Evolutionary conservation across 2,888 invertebrate species (phyloP).

Genomic region (Tanypteryx hageni): DNA sequence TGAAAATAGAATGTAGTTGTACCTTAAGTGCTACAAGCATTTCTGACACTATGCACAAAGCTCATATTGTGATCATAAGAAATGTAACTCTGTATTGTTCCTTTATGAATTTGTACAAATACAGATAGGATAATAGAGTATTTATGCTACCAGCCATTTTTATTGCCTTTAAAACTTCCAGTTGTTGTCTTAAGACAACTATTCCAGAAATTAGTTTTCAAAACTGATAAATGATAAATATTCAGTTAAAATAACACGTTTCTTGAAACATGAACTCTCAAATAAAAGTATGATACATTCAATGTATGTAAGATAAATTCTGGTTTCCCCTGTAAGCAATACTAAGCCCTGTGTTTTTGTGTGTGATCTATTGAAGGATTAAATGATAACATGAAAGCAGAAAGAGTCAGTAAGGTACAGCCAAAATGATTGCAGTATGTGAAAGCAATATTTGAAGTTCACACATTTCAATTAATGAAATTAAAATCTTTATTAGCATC

Average conservation of each 20-base stretch:
- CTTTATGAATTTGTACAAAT: slow-evolving; percentile 62
- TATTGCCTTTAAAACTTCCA: neutral
- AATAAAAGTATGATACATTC: neutral
- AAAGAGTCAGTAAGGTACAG: no score
- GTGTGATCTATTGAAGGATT: no score
- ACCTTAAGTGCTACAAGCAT: slow-evolving; percentile 63
- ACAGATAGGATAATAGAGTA: slow-evolving; percentile 56
- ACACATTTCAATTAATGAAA: neutral
- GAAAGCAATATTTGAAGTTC: neutral
- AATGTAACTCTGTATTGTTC: slow-evolving; percentile 64
- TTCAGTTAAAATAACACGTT: neutral
- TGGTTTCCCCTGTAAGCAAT: no score
- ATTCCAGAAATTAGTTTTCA: neutral
- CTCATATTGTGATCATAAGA: slow-evolving; percentile 64
- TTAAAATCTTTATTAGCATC: neutral
- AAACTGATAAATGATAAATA: neutral
- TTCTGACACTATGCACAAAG: slow-evolving; percentile 64
- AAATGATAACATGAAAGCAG: no score
- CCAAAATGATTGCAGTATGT: neutral
- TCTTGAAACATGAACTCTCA: neutral
- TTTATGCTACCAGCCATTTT: slow-evolving; percentile 30
- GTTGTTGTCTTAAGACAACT: neutral
- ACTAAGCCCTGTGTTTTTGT: no score
- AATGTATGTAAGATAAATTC: neutral
- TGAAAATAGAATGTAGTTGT: slow-evolving; percentile 57